phyloP scores from a whole-genome alignment of 2,113 vertebrate genomes.

The Plecturocebus donacophilus region DNA sequence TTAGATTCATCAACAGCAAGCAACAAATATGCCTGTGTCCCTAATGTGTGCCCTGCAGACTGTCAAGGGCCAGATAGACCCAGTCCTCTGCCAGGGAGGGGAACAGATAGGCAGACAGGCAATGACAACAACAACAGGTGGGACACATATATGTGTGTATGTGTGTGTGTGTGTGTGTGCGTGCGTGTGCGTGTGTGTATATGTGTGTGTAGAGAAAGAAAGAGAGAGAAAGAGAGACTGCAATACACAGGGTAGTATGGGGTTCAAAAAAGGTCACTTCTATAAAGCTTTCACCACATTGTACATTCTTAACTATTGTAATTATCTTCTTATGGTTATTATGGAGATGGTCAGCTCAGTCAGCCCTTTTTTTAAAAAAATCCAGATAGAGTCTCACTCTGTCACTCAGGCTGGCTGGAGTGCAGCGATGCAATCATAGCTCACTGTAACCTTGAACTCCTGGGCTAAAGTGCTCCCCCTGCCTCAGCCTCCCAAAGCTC shows the following conservation, averaged over 20 bases:
- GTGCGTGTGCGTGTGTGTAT: too few species aligned
- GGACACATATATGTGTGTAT: too few species aligned
- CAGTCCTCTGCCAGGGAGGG: neutral
- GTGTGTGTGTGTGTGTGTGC: too few species aligned
- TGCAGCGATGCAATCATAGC: too few species aligned
- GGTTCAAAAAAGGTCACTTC: neutral
- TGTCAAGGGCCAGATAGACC: neutral
- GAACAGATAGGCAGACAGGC: neutral
- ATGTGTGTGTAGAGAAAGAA: too few species aligned
- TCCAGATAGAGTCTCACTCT: too few species aligned
- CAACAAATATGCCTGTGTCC: neutral
- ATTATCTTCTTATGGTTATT: neutral
- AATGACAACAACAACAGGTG: neutral
- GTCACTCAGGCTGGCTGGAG: too few species aligned
- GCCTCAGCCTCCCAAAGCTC: neutral
- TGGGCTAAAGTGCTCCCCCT: neutral
- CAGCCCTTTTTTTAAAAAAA: too few species aligned
- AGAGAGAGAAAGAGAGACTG: too few species aligned
- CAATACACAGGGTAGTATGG: neutral
- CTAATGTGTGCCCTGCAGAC: too few species aligned
- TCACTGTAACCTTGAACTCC: too few species aligned
- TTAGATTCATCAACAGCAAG: neutral
- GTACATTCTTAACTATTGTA: neutral
- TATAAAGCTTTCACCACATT: neutral
- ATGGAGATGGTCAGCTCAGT: too few species aligned